Percentiles rank a stretch among this genome's conserved stretches.
Evolutionary conservation across 2,888 invertebrate genomes (phyloP).

Genomic region (Epiblema foenella): DNA sequence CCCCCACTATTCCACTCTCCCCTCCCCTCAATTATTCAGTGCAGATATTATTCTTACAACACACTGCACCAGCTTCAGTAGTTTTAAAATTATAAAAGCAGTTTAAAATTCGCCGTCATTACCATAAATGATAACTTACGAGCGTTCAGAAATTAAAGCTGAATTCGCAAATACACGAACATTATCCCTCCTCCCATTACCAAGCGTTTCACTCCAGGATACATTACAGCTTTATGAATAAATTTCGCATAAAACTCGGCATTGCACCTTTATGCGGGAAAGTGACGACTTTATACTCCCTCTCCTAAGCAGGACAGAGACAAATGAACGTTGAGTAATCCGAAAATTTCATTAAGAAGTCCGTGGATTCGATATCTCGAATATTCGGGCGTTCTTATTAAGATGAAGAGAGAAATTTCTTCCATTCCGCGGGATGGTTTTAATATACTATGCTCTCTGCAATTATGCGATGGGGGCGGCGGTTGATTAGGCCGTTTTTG

Average conservation of each 20-base stretch:
- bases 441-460: constrained; percentile 71
- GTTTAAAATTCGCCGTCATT: constrained; percentile 63
- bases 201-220: constrained; percentile 80
- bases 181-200: constrained; percentile 76
- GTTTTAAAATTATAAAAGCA: constrained; percentile 38
- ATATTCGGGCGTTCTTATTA: constrained; percentile 78
- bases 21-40: constrained; percentile 24
- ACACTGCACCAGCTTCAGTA: constrained; percentile 25
- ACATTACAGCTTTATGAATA: constrained; percentile 86
- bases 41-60: constrained; percentile 28
- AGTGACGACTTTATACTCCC: constrained; percentile 60
- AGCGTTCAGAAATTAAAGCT: constrained; percentile 72
- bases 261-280: constrained; percentile 80
- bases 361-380: constrained; percentile 80
- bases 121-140: constrained; percentile 69
- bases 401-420: constrained; percentile 71
- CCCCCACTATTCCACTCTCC: constrained; percentile 1
- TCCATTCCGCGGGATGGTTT: constrained; percentile 70
- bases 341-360: constrained; percentile 85
- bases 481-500: constrained; percentile 30
- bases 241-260: constrained; percentile 84
- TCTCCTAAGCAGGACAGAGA: constrained; percentile 57
- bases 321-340: constrained; percentile 72
- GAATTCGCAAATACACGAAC: constrained; percentile 74
- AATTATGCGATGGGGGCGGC: constrained; percentile 61